Evolutionary conservation across 2,888 invertebrate genomes (phyloP), one percentile per base, ranked within the genome.

Genomic region (Seira ritae): DNA sequence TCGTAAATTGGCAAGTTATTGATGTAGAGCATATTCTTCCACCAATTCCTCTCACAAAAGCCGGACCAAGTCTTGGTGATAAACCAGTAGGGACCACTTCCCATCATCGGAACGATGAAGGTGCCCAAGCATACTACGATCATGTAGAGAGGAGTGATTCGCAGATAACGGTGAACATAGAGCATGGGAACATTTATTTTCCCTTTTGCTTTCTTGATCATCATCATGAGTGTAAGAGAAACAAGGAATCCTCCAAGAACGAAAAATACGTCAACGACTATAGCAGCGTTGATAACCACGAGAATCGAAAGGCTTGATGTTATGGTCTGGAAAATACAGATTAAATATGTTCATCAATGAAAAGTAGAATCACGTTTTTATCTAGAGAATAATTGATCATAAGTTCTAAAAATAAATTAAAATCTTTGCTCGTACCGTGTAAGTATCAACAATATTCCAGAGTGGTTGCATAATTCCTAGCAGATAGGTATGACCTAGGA

Each of bases 401-500:
- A 42, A 42, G 42, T 12, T 42, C 42, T 42, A 42, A 8, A 42
- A 42, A 42, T 42, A 42, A 12, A 42, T 42, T 42, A 67, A 15
- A 67, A 24, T 67, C 8, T 22, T 68, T 66, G 66, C 17, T 31
- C 66, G 15, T 75, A 84, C 84, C 20, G 69, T n/a, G 42, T 60
- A 80, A 6, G 71, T 72, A 12, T 85, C 87, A 1, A 86, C 84
- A 46, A 86, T 71, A 74, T 86, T 86, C 87, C 87, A 87, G 4
- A 84, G 23, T 0, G 85, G 83, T 55, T 78, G 87, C 10, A 84
- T 79, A 20, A 79, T 55, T 0, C 77, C 77, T 75, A 85, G 83
- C 0, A 84, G 69, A 83, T 86, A 88, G 22, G 92, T 91, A 86
- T 94, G 93, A 0, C 92, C 92, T 81, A 92, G 89, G 66, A 93